phyloP scores from a whole-genome alignment of 2,888 invertebrate genomes.

The Cantharis rustica region DNA sequence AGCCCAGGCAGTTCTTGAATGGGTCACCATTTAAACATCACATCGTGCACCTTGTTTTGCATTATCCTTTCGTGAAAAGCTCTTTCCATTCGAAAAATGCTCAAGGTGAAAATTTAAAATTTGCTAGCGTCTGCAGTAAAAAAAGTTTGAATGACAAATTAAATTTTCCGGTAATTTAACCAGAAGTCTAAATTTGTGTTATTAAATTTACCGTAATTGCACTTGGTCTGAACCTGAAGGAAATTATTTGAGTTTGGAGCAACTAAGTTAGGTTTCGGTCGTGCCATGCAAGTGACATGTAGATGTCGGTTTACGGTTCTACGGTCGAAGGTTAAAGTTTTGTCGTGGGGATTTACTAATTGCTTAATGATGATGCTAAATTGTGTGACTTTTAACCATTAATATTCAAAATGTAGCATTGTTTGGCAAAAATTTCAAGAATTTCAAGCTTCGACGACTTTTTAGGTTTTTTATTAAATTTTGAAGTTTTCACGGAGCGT shows the following conservation, averaged over 20 bases:
- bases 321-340: constrained; percentile 11
- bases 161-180: neutral
- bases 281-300: constrained; percentile 17
- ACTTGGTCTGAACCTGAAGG: neutral
- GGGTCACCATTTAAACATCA: neutral
- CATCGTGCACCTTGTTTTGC: neutral
- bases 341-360: constrained; percentile 14
- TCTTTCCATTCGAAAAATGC: neutral
- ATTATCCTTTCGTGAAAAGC: neutral
- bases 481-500: neutral
- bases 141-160: neutral
- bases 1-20: neutral
- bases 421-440: neutral
- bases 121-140: neutral
- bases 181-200: neutral
- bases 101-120: neutral
- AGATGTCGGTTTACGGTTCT: constrained; percentile 12
- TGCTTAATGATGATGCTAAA: constrained; percentile 12
- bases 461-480: neutral
- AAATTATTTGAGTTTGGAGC: constrained; percentile 3
- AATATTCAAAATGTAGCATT: neutral
- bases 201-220: constrained; percentile 9
- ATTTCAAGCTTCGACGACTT: neutral
- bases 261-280: constrained; percentile 6
- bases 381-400: constrained; percentile 12